Evolutionary conservation across 2,888 invertebrate species (phyloP).

Genomic region (Venustoraphidia nigricollis): DNA sequence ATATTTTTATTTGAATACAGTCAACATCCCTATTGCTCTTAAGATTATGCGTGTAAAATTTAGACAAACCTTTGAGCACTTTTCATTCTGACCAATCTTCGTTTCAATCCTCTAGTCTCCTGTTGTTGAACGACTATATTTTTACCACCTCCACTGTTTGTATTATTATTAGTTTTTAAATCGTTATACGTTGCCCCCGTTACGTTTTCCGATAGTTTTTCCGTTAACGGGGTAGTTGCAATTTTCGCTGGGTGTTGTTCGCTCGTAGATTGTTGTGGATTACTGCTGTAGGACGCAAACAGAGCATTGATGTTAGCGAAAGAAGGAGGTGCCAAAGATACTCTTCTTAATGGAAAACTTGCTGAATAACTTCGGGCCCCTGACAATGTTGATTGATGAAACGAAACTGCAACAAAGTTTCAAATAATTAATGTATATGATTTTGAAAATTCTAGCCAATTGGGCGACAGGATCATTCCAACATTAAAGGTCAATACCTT

Average conservation of each 20-base stretch:
- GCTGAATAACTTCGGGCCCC: slow-evolving; percentile 28
- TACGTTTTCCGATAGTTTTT: slow-evolving; percentile 1
- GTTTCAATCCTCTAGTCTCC: slow-evolving; percentile 20
- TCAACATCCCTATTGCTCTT: too few relatives aligned
- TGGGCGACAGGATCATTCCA: too few relatives aligned
- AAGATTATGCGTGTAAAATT: too few relatives aligned
- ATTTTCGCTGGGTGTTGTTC: slow-evolving; percentile 4
- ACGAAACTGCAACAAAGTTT: slow-evolving; percentile 22
- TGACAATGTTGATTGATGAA: slow-evolving; percentile 29
- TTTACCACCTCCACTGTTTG: too few relatives aligned
- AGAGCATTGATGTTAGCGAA: too few relatives aligned
- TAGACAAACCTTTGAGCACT: slow-evolving; percentile 12
- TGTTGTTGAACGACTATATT: too few relatives aligned
- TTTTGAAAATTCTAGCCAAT: too few relatives aligned
- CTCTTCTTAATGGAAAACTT: slow-evolving; percentile 24
- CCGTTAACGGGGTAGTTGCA: slow-evolving; percentile 14
- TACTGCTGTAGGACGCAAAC: too few relatives aligned
- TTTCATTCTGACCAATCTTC: slow-evolving; percentile 18
- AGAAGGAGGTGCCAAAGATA: slow-evolving; percentile 18
- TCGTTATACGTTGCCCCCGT: slow-evolving; percentile 12
- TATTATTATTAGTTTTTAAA: slow-evolving; percentile 12
- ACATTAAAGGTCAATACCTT: too few relatives aligned
- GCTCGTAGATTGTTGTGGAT: too few relatives aligned
- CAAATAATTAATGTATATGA: too few relatives aligned
- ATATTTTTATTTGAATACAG: too few relatives aligned